Evolutionary conservation across 2,888 invertebrate genomes (phyloP), one percentile per base, ranked within the genome.

Genomic region (Fissipunctia ypsillon): DNA sequence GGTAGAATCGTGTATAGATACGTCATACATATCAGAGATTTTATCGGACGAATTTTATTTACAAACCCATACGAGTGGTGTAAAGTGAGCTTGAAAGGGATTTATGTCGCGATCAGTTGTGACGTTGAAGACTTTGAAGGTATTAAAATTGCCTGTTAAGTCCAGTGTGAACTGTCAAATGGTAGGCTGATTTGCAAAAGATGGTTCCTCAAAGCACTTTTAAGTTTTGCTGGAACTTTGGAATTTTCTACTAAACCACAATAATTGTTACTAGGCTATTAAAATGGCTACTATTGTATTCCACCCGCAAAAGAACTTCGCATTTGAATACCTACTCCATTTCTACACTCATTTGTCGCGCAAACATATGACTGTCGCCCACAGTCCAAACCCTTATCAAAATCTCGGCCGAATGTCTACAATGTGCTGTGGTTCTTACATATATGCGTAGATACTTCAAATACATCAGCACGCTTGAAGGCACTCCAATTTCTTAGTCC

Each of bases 401-500:
- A 82, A 82, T 81, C 76, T 68, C 65, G 35, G 67, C 69, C 50
- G 57, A 77, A 81, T 75, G 69, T 78, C 76, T 81, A 73, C 73
- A 76, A 69, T 84, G 69, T 80, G 78, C 76, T 54, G 67, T 65
- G 73, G 78, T 78, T 76, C 83, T 81, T 85, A 71, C 83, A 69
- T 82, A 71, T 84, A 69, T 82, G 73, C 68, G 71, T 71, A 91
- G 93, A 93, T 93, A 91, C 94, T 92, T 93, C 91, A 94, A 94
- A 95, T 93, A 94, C 93, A 94, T 94, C 92, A 91, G 92, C 93
- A 93, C 92, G 95, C 93, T 93, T 91, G 94, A 94, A 95, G 93
- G 94, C 95, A 95, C 95, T 96, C 94, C 94, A 95, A 94, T 95
- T 93, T 92, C 94, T 94, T 94, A 92, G 95, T 96, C 96, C 96